These are phyloP conservation scores for Napeogenes sylphis DNA, from an alignment of 2,888 invertebrate species.

Conservation along the genomic window DNA sequence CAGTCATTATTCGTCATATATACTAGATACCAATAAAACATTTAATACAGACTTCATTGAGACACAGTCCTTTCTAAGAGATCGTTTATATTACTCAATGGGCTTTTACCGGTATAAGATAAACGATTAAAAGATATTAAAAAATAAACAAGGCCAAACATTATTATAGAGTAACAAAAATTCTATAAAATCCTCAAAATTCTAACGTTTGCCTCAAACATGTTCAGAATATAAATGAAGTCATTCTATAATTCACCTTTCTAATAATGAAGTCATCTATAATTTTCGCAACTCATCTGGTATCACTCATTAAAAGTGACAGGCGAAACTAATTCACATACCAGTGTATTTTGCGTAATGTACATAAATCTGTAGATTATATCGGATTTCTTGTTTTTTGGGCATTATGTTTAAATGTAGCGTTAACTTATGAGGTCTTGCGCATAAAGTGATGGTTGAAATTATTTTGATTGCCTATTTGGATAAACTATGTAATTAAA, in stretches of 20 bases:
- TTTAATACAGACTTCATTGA: background rate
- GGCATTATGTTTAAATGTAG: too few relatives aligned
- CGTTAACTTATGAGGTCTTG: too few relatives aligned
- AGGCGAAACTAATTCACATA: constrained; percentile 14
- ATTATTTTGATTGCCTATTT: too few relatives aligned
- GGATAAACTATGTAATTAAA: too few relatives aligned
- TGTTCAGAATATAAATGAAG: background rate
- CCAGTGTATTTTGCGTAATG: background rate
- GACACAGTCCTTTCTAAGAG: constrained; percentile 5
- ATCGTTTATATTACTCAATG: background rate
- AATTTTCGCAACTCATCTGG: constrained; percentile 17
- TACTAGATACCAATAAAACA: background rate
- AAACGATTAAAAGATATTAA: background rate
- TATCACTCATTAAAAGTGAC: constrained; percentile 18
- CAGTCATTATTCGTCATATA: constrained; percentile 3
- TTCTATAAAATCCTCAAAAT: too few relatives aligned
- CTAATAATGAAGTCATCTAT: constrained; percentile 20
- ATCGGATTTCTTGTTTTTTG: background rate
- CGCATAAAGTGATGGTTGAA: too few relatives aligned
- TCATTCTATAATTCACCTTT: background rate
- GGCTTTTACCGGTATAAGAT: background rate
- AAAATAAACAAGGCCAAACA: too few relatives aligned
- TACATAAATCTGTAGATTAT: background rate
- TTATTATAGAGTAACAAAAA: too few relatives aligned
- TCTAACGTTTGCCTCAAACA: too few relatives aligned